Base-by-base conservation (phyloP, 2,888 invertebrate species). In the Ecliptopera silaceata region DNA sequence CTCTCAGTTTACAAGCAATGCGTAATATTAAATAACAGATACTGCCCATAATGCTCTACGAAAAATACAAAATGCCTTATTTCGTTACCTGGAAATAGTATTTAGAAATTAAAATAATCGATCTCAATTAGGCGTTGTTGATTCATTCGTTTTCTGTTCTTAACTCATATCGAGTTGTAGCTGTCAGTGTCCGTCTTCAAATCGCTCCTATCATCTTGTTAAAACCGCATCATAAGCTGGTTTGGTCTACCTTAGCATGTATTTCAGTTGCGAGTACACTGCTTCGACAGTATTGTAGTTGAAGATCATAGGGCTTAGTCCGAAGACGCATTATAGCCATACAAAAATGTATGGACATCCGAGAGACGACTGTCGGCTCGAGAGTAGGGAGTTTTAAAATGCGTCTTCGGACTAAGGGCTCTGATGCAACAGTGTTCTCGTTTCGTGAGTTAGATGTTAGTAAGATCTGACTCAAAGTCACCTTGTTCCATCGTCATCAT, bases 51-150 rank as follows among this genome's bases (percentile, higher is more conserved):
- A 74, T 73, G 61, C 71, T 69, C 73, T 74, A 70, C 70, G 68
- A 70, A 61, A 73, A 70, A 75, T 79, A 84, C 79, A 77, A 82
- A 80, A 86, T 87, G 91, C 89, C 90, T 91, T 91, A 88, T 80
- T 86, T 86, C 83, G 90, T 89, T 90, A 90, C 89, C 88, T 86
- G 72, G 77, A 80, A 65, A 84, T 86, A 88, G 81, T 83, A 76
- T 84, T 84, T 87, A 86, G 80, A 84, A 77, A 71, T 74, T 86
- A 81, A 86, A 82, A 80, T 80, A 82, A 84, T 82, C 85, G 90
- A 91, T 91, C 90, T 91, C 89, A 90, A 83, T 84, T 83, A 86
- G 88, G 88, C 80, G 79, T 84, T 82, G 77, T 83, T 83, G 74
- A 80, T 76, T 67, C 76, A 71, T 82, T 78, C 78, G 41, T 68